phyloP scores from a whole-genome alignment of 2,888 invertebrate genomes.

The Netelia inedita region DNA sequence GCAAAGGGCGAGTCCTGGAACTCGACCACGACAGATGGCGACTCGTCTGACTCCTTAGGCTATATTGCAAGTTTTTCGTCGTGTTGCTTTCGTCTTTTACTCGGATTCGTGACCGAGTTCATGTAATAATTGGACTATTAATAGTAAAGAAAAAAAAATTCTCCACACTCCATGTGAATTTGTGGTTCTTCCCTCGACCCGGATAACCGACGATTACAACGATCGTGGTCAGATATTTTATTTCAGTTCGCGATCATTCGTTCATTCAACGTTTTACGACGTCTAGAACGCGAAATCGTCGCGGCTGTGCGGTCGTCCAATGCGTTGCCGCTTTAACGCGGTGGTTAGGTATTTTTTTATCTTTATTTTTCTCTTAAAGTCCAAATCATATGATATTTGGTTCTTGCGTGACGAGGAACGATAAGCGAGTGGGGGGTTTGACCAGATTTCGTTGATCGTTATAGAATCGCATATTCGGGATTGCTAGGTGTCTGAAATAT shows the following conservation, averaged over 20 bases:
- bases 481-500: not conserved
- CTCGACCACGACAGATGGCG: slow-evolving; percentile 60
- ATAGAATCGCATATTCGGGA: not conserved
- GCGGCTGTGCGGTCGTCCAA: too few relatives aligned
- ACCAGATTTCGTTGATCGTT: not conserved
- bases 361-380: not conserved
- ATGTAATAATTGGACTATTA: slow-evolving; percentile 31
- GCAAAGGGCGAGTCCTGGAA: slow-evolving; percentile 32
- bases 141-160: slow-evolving; percentile 15
- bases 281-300: not conserved
- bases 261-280: slow-evolving; percentile 12
- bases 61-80: slow-evolving; percentile 36
- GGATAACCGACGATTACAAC: slow-evolving; percentile 42
- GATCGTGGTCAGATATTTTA: slow-evolving; percentile 23
- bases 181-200: slow-evolving; percentile 32
- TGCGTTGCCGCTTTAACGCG: not conserved
- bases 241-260: not conserved
- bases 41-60: slow-evolving; percentile 39
- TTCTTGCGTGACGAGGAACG: not conserved
- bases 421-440: not conserved
- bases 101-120: not conserved
- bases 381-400: not conserved
- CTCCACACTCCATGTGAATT: not conserved
- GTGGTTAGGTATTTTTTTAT: not conserved
- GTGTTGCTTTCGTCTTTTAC: not conserved